Conservation (phyloP, 53 echinoderm and acorn worm species). For the Temnopleurus reevesii region DNA sequence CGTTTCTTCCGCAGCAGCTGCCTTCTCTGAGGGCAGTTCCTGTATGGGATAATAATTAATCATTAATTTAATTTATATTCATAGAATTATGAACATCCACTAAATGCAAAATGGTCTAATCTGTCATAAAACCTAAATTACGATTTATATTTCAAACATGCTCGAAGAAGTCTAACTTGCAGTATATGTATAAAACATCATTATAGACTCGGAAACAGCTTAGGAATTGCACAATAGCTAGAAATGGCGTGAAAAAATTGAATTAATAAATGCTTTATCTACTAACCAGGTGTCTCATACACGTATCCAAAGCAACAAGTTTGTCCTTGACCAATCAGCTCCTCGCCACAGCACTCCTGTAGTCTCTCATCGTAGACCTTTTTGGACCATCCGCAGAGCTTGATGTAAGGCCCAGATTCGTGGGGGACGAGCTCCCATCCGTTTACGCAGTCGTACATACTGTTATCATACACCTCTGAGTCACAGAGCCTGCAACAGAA, state of each 20-base stretch:
- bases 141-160: too few species aligned
- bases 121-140: too few species aligned
- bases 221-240: too few species aligned
- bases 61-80: too few species aligned
- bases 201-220: too few species aligned
- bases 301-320: conserved; percentile 67
- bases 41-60: background rate
- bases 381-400: background rate
- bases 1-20: conserved; percentile 64
- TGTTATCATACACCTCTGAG: background rate
- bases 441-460: background rate
- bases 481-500: conserved; percentile 19
- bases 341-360: conserved; percentile 70
- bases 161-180: too few species aligned
- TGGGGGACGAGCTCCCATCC: background rate
- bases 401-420: background rate
- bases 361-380: conserved; percentile 60
- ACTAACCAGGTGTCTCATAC: conserved; percentile 39
- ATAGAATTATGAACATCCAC: too few species aligned
- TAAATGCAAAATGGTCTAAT: too few species aligned
- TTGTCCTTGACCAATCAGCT: conserved; percentile 73
- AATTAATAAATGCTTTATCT: too few species aligned
- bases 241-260: too few species aligned
- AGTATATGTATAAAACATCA: too few species aligned
- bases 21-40: conserved; percentile 60